Base-by-base conservation (phyloP, 2,113 vertebrate species). In the Hippocampus abdominalis region DNA sequence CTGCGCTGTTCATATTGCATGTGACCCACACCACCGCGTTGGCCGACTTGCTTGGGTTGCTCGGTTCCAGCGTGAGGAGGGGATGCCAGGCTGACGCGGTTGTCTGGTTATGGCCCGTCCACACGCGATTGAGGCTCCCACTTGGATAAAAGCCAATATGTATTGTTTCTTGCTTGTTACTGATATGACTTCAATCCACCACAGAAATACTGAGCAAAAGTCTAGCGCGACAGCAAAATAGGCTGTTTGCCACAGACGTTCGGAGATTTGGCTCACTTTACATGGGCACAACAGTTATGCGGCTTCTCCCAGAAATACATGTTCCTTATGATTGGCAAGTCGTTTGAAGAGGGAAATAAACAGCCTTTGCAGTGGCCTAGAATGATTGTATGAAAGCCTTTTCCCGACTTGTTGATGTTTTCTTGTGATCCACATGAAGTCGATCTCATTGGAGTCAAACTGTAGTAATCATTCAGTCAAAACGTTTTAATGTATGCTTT, bases 171-270 rank as follows among this genome's bases (percentile, higher is more conserved):
- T 36, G 18, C 57, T 60, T 32, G 57, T 60, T 16, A 32, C 57
- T 32, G 57, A 60, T 60, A 60, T 2, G 57, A 20, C 57, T 60
- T 60, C 57, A 60, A 36, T 60, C 57, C 27, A 60, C 57, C 57
- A 32, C 8, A 60, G 27, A 60, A 60, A 32, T 29, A 59, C 25
- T 59, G 8, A 57, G 25, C 57, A 16, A 32, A 15, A 32, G 57
- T 59, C 27, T 18, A 32, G 57, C 3, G 15, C 8, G 57, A 60
- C 57, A 60, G 57, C 57, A 60, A 29, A 60, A 60, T 60, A 32
- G 32, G 57, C 15, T 60, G 57, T 32, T 60, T 32, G 57, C 27
- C 57, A 60, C 27, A 32, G 3, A 8, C 27, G 7, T 32, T 60
- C 5, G 16, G 32, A 18, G 27, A 60, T 60, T 60, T 60, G 57